Conservation (phyloP, 2,113 vertebrate species). For the Alaudala cheleensis region DNA sequence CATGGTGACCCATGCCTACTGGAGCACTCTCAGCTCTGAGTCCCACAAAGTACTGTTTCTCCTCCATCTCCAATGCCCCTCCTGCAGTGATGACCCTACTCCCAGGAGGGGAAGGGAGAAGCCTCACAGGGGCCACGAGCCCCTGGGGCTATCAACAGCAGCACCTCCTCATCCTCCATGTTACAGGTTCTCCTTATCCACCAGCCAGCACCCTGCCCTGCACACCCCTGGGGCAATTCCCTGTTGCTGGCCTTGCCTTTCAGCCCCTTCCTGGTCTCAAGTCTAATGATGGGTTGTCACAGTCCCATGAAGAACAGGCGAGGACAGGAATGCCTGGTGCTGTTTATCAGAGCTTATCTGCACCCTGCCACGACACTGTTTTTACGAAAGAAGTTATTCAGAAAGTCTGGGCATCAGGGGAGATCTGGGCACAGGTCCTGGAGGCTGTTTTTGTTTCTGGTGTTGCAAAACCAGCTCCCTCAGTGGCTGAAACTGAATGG, state of each 20-base stretch:
- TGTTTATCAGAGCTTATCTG: background rate
- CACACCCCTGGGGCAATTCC: background rate
- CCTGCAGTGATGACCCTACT: background rate
- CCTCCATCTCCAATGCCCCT: background rate
- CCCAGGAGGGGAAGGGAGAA: background rate
- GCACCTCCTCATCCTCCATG: background rate
- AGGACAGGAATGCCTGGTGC: background rate
- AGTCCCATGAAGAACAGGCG: background rate
- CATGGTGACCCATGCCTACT: fast-evolving
- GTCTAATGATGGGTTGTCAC: background rate
- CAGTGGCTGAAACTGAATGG: fast-evolving
- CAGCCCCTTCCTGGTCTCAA: background rate
- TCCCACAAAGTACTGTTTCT: background rate
- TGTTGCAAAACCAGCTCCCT: background rate
- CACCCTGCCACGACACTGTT: background rate
- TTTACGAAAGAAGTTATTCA: background rate
- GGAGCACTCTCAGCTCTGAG: background rate
- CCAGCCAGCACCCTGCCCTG: background rate
- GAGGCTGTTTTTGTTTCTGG: background rate
- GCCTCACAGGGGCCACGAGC: fast-evolving
- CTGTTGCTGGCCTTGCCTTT: background rate
- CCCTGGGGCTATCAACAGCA: background rate
- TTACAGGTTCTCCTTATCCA: background rate
- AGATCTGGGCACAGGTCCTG: background rate
- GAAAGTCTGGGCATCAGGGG: background rate